These are phyloP conservation scores for Dendrolimus punctatus DNA, from an alignment of 1,140 invertebrate genomes.

Conservation along the genomic window DNA sequence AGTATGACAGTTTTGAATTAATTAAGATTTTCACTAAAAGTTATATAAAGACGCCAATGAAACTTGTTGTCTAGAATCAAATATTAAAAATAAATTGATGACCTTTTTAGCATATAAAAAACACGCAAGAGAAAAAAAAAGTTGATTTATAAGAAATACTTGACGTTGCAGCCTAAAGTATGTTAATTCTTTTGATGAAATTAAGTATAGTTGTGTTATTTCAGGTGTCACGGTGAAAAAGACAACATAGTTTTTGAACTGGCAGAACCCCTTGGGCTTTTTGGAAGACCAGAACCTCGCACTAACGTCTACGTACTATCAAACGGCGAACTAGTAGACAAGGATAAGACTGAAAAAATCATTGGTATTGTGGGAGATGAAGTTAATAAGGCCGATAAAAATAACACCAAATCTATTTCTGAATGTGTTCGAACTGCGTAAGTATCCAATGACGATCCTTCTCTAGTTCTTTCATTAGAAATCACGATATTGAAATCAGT, in stretches of 20 bases:
- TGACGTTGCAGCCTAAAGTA: too few relatives aligned
- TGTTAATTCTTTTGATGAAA: too few relatives aligned
- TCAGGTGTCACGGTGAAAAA: constrained; percentile 82
- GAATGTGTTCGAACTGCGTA: constrained; percentile 47
- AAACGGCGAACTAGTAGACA: constrained; percentile 35
- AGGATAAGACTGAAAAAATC: constrained; percentile 22
- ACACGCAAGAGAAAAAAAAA: too few relatives aligned
- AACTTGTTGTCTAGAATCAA: too few relatives aligned
- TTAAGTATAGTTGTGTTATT: constrained; percentile 3
- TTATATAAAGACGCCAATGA: too few relatives aligned
- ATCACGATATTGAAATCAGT: too few relatives aligned
- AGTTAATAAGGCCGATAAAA: constrained; percentile 39
- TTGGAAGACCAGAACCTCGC: constrained; percentile 48
- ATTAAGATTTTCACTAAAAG: too few relatives aligned
- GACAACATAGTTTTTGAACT: constrained; percentile 79
- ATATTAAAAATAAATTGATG: too few relatives aligned
- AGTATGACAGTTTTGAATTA: too few relatives aligned
- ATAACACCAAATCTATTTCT: constrained; percentile 33
- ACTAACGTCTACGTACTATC: constrained; percentile 42
- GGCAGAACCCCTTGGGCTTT: constrained; percentile 72
- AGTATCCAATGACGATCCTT: constrained; percentile 21
- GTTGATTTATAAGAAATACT: too few relatives aligned
- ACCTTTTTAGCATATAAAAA: too few relatives aligned
- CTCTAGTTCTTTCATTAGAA: too few relatives aligned
- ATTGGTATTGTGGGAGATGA: constrained; percentile 29